Evolutionary conservation across 2,888 invertebrate species (phyloP).

Genomic region (Platycheirus rosarum): DNA sequence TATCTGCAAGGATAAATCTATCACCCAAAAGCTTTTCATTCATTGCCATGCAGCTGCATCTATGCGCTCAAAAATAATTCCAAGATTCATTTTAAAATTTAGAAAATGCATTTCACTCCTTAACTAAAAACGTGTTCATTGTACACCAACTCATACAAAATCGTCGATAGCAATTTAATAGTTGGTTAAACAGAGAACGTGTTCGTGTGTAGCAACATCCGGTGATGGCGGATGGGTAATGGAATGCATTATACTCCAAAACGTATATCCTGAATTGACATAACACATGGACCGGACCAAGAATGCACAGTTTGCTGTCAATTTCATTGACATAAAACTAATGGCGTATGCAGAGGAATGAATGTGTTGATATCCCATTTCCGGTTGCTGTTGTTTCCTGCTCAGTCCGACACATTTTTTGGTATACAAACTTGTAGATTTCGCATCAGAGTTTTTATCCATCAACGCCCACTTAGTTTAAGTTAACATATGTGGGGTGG

Average conservation of each 20-base stretch:
- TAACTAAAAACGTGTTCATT: background rate
- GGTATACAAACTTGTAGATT: too few relatives aligned
- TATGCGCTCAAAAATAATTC: background rate
- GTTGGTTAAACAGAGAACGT: background rate
- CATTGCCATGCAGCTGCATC: background rate
- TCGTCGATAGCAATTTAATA: background rate
- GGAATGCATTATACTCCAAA: background rate
- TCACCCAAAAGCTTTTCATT: slow-evolving; percentile 1
- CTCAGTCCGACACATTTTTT: background rate
- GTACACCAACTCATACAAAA: too few relatives aligned
- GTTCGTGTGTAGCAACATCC: slow-evolving; percentile 9
- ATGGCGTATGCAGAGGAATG: background rate
- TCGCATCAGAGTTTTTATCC: too few relatives aligned
- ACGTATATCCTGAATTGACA: background rate
- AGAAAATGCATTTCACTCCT: background rate
- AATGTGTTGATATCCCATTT: background rate
- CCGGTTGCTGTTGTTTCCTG: background rate
- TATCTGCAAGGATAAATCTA: too few relatives aligned
- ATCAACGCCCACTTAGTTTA: too few relatives aligned
- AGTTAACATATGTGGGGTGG: too few relatives aligned
- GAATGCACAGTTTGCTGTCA: slow-evolving; percentile 1
- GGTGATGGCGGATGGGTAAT: background rate
- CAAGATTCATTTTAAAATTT: background rate
- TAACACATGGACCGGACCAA: background rate
- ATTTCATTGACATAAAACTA: background rate